Conservation (phyloP, 2,113 vertebrate genomes). For the Mobula hypostoma region DNA sequence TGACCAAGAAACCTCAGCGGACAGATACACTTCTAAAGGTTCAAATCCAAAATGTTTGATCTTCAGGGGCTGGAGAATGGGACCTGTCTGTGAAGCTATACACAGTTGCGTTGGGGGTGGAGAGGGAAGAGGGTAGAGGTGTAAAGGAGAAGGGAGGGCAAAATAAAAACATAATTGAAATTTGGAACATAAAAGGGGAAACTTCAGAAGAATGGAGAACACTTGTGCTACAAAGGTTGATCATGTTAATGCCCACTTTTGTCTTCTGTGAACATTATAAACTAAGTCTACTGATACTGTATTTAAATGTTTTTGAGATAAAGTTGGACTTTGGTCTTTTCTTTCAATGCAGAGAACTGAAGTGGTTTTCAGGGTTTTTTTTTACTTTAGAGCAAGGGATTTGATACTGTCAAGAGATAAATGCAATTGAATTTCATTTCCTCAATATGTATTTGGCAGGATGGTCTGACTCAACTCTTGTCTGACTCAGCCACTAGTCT, state of each 20-base stretch:
- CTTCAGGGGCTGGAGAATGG: not conserved
- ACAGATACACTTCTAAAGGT: not conserved
- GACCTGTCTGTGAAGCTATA: not conserved
- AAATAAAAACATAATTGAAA: not conserved
- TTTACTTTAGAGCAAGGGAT: not conserved
- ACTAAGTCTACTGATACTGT: not conserved
- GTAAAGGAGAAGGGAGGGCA: not conserved
- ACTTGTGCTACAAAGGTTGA: not conserved
- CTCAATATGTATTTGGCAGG: not conserved
- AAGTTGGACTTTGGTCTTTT: not conserved
- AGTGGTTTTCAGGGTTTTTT: not conserved
- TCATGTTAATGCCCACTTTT: not conserved
- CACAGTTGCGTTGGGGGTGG: too few relatives aligned
- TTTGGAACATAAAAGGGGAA: not conserved
- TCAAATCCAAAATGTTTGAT: not conserved
- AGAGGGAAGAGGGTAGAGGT: too few relatives aligned
- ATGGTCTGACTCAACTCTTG: not conserved
- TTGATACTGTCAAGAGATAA: not conserved
- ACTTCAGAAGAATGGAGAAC: not conserved
- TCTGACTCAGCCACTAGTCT: constrained; percentile 2
- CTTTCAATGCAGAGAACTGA: not conserved
- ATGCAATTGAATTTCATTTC: not conserved
- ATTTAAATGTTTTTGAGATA: not conserved
- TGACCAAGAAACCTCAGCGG: not conserved
- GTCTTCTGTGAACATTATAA: not conserved